phyloP scores from a whole-genome alignment of 2,888 invertebrate genomes.

The Ophion ventricosus region DNA sequence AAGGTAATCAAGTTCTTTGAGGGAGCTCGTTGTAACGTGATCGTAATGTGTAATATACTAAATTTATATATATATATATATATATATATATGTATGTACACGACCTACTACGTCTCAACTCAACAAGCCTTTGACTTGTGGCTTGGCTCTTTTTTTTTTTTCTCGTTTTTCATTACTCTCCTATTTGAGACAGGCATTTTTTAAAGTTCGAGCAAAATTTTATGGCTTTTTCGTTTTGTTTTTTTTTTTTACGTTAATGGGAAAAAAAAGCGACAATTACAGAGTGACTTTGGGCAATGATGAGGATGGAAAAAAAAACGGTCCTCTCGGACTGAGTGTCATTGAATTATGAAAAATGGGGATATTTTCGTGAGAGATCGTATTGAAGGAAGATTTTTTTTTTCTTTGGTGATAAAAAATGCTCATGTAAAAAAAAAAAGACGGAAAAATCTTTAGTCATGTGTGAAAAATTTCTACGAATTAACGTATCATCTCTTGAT shows the following conservation, averaged over 20 bases:
- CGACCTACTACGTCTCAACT: not conserved
- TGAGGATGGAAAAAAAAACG: not conserved
- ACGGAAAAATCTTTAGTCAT: not conserved
- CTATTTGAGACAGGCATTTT: too few relatives aligned
- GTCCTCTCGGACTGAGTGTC: not conserved
- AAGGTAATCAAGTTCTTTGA: slow-evolving; percentile 26
- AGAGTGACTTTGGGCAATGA: not conserved
- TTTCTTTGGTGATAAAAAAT: too few relatives aligned
- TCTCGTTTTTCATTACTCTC: too few relatives aligned
- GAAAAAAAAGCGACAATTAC: not conserved
- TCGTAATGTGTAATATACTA: slow-evolving; percentile 25
- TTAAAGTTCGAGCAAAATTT: too few relatives aligned
- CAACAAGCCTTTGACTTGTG: not conserved
- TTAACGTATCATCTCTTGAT: not conserved
- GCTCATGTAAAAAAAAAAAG: too few relatives aligned
- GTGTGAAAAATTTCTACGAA: not conserved
- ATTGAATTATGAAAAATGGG: not conserved
- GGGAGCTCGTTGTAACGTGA: slow-evolving; percentile 35
- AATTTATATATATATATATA: slow-evolving; percentile 42
- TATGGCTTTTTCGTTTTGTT: not conserved
- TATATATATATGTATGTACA: slow-evolving; percentile 50
- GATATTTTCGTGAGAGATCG: not conserved
- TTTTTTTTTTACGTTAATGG: too few relatives aligned
- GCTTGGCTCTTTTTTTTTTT: not conserved
- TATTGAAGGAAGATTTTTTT: not conserved